Evolutionary conservation across 2,797 vertebrate species (phyloP), one percentile per base, ranked within the genome.

Genomic region (Avahi laniger): DNA sequence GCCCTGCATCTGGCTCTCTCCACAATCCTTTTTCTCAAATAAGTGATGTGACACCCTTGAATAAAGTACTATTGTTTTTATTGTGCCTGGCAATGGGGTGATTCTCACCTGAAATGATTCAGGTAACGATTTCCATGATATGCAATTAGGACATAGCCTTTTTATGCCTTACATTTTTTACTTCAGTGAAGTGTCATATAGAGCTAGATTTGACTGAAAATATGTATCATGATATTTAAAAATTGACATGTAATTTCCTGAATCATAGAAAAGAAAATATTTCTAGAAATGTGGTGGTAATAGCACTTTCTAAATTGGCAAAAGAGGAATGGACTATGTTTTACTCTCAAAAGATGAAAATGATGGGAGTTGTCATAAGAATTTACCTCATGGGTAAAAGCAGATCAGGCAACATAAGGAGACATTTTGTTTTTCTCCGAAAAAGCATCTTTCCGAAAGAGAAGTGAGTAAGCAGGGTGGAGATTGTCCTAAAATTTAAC

Each of bases 71-170:
- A 35, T 54, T 93, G n/a, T 79, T 96, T 97, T 96, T 97, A 85
- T 79, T 97, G 54, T 91, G 43, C 80, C 73, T 84, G 88, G 61
- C 93, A 95, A 59, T 81, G 75, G 61, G 78, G 35, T 84, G n/a
- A 52, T 91, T 96, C 86, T 94, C 81, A 89, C 96, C 95, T 97
- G 97, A 98, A 98, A 94, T 94, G 52, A 96, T 97, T 98, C 96
- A 96, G 72, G 38, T 65, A 97, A 92, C 65, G 94, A 80, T 91
- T 92, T 67, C 65, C 22, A 94, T 85, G 61, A 14, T 41, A 88
- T 63, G 86, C 43, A 88, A 79, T 59, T 38, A 59, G 52, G 15
- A 93, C 54, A 87, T 41, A 80, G 26, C 35, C 38, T 73, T 63
- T 84, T 87, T 87, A 80, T 87, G 61, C 75, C 50, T 97, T 83